These are phyloP conservation scores for Heterohyrax brucei DNA, from an alignment of 2,797 vertebrate species.

Conservation along the genomic window DNA sequence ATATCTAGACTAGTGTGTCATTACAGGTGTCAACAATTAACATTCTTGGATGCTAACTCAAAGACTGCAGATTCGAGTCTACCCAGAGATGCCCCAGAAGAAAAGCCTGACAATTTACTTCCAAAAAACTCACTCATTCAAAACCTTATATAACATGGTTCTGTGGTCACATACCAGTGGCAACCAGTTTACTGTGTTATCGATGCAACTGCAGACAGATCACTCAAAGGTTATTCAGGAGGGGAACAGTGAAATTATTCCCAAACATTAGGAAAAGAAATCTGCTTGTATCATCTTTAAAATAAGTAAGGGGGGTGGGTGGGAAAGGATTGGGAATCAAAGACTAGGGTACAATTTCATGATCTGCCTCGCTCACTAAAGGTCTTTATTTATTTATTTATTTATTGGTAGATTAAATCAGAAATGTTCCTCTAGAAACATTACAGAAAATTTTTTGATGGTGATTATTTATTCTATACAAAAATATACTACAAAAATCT, in stretches of 20 bases:
- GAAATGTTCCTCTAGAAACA: conserved; percentile 44
- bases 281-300: background rate
- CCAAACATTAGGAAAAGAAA: conserved; percentile 54
- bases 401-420: background rate
- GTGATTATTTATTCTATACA: conserved; percentile 24
- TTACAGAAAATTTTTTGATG: conserved; percentile 56
- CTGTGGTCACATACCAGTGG: background rate
- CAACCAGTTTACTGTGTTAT: background rate
- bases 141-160: background rate
- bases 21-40: background rate
- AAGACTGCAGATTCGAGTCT: background rate
- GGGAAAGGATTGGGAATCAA: background rate
- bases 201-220: background rate
- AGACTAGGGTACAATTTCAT: conserved; percentile 23
- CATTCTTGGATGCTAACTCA: background rate
- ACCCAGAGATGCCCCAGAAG: background rate
- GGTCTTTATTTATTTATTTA: background rate
- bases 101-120: background rate
- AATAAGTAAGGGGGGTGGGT: background rate
- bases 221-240: background rate
- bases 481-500: conserved; percentile 44
- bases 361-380: conserved; percentile 38
- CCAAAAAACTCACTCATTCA: background rate
- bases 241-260: background rate
- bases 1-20: background rate